A percentile compares a stretch with the other conserved stretches of the same genome.
Conservation (phyloP, 2,797 vertebrate species). For the Darevskia nairensis region DNA sequence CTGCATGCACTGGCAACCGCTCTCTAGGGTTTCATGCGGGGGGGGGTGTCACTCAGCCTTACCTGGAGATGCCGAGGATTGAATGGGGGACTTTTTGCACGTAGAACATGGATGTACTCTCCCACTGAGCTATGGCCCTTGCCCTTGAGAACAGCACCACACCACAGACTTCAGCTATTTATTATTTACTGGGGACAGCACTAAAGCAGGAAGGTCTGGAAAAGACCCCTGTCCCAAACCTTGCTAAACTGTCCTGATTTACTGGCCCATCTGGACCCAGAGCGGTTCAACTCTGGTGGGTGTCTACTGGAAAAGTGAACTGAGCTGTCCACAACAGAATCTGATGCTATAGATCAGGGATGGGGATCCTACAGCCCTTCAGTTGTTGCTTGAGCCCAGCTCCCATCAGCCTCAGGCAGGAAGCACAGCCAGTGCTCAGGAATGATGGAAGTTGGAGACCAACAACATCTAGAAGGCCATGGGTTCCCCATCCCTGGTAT, state of each 20-base stretch:
- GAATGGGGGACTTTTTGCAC: neutral
- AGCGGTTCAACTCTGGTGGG: neutral
- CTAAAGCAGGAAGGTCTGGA: neutral
- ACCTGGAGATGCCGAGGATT: neutral
- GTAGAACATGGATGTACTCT: neutral
- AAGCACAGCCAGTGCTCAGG: too few relatives aligned
- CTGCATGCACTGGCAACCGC: neutral
- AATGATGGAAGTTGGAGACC: too few relatives aligned
- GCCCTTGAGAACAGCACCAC: neutral
- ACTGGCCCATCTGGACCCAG: neutral
- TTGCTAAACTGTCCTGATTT: neutral
- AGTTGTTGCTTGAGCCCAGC: too few relatives aligned
- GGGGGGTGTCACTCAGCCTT: neutral
- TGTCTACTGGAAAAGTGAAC: neutral
- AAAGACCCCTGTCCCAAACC: too few relatives aligned
- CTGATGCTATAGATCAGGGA: neutral
- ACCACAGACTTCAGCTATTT: neutral
- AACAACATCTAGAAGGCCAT: too few relatives aligned
- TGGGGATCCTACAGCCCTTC: too few relatives aligned
- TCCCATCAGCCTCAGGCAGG: too few relatives aligned
- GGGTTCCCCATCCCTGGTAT: too few relatives aligned
- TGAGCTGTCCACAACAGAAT: neutral
- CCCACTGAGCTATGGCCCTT: neutral
- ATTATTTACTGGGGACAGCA: neutral
- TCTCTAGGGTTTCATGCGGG: neutral